Percentiles rank a stretch among this genome's conserved stretches.
These are phyloP conservation scores for Siphamia tubifer DNA, from an alignment of 2,113 vertebrate genomes.

Conservation along the genomic window DNA sequence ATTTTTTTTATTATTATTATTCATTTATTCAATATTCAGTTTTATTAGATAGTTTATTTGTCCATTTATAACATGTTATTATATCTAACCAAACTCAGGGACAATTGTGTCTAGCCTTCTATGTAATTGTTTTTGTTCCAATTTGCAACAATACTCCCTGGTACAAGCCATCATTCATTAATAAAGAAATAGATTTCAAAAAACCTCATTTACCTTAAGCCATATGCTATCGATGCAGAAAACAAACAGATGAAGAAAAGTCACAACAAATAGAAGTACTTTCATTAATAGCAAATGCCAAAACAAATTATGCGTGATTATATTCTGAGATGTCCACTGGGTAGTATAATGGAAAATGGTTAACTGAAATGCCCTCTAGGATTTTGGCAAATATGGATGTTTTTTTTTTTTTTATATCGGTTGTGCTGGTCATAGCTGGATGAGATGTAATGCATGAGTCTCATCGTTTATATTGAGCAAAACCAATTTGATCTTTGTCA, in stretches of 20 bases:
- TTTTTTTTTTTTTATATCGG: background rate
- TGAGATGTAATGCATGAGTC: background rate
- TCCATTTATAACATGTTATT: conserved; percentile 16
- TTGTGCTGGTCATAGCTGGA: background rate
- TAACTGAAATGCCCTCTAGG: background rate
- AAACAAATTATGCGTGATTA: conserved; percentile 7
- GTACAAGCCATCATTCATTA: background rate
- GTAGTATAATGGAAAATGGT: conserved; percentile 1
- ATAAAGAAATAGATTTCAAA: background rate
- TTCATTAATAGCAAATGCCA: background rate
- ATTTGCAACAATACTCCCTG: background rate
- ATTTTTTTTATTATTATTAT: no score
- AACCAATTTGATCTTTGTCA: background rate
- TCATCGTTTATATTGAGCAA: background rate
- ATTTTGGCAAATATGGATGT: conserved; percentile 10
- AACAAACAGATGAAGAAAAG: background rate
- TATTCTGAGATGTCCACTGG: conserved; percentile 12
- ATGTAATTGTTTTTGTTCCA: conserved; percentile 12
- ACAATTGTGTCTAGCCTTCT: background rate
- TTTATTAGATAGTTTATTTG: background rate
- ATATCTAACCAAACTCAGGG: background rate
- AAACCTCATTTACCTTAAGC: conserved; percentile 2
- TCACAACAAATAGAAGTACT: background rate
- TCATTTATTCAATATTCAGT: background rate
- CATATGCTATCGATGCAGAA: background rate